Evolutionary conservation across 2,797 vertebrate species (phyloP).

Genomic region (Sebastes minor): DNA sequence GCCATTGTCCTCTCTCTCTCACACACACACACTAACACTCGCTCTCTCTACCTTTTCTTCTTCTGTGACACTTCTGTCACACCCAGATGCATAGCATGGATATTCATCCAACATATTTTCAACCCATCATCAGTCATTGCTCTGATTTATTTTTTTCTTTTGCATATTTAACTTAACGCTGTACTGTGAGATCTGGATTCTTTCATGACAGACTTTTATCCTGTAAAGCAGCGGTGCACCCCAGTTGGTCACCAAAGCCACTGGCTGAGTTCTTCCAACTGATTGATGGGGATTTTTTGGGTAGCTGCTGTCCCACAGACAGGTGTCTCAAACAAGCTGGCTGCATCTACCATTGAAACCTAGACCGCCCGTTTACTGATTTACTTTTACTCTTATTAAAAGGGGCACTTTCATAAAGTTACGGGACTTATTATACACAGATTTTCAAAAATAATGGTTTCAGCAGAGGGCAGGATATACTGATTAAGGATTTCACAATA

Average conservation of each 20-base stretch:
- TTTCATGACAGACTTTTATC: neutral
- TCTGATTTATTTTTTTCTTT: neutral
- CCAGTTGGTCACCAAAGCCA: slow-evolving; percentile 37
- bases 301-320: slow-evolving; percentile 36
- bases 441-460: neutral
- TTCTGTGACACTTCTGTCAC: neutral
- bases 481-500: neutral
- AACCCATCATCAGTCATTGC: slow-evolving; percentile 9
- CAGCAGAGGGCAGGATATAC: neutral
- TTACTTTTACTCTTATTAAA: neutral
- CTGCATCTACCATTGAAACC: slow-evolving; percentile 6
- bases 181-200: neutral
- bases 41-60: slow-evolving; percentile 6
- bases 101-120: neutral
- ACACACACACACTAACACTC: neutral
- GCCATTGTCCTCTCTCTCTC: slow-evolving; percentile 48
- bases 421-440: neutral
- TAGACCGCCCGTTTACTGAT: slow-evolving; percentile 3
- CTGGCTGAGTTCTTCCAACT: slow-evolving; percentile 10
- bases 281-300: slow-evolving; percentile 29
- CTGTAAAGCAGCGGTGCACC: slow-evolving; percentile 29
- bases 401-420: neutral
- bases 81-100: neutral
- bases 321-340: slow-evolving; percentile 23
- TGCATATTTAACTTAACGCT: neutral